Base-by-base conservation (phyloP, 2,113 vertebrate genomes). In the Psammodynastes pulverulentus region DNA sequence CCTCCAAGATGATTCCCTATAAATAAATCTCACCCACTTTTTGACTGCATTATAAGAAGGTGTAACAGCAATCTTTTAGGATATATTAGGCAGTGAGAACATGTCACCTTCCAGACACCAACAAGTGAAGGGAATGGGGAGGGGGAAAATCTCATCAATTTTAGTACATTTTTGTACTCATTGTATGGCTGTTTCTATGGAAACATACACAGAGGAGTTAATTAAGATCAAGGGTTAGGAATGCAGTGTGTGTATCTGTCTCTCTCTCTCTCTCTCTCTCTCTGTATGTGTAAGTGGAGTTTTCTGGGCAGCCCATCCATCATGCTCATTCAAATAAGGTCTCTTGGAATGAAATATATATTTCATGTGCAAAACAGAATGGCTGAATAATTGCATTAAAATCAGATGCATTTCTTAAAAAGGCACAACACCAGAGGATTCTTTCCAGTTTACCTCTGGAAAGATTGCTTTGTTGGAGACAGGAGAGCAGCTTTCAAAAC, bases 201-300 rank as follows among this genome's bases (percentile, higher is more conserved):
- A 89, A 97, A 97, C 95, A 96, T 92, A 95, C 94, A 94, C 90
- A 24, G 92, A 95, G 93, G 94, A 97, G 93, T 95, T 97, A 98
- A 97, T 97, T 97, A 98, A 97, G 96, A 97, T 96, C 96, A 96
- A 94, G 93, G 94, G 96, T 96, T 96, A 96, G 90, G 95, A 90
- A 0, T 94, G 96, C 95, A 17, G 7, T 79, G 34, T 79, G 34
- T 79, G 72, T 43, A 39, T 39, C 29, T 67, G 10, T n/a, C 3
- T 62, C n/a, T n/a, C n/a, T n/a, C n/a, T n/a, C 5, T 72, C 5
- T 72, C 5, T 72, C 5, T 72, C n/a, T 72, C 13, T 79, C n/a
- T 79, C 2, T 79, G 72, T 79, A 43, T 26, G 17, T 95, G 96
- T 97, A 97, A 97, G 94, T 95, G 95, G 94, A 96, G 95, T 95